Evolutionary conservation across 2,888 invertebrate genomes (phyloP).

Genomic region (Eristalinus aeneus): DNA sequence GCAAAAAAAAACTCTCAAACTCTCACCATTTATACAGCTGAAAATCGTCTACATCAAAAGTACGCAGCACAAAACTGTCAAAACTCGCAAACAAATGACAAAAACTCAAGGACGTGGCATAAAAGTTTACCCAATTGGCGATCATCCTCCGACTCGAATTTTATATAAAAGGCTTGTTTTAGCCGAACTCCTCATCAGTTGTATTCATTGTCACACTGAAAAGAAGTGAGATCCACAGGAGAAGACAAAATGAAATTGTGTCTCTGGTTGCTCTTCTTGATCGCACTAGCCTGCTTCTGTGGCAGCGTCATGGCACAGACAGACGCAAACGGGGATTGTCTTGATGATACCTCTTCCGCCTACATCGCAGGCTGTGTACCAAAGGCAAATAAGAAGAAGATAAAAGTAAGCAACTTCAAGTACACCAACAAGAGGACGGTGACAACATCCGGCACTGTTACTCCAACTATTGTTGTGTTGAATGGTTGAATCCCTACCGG

Average conservation of each 20-base stretch:
- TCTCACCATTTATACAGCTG: too few species aligned
- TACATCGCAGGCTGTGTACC: background rate
- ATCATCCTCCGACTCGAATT: too few species aligned
- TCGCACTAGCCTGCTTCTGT: background rate
- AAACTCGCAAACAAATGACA: too few species aligned
- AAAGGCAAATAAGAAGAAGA: background rate
- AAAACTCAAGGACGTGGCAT: too few species aligned
- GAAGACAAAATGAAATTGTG: background rate
- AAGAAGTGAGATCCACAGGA: background rate
- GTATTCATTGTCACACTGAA: background rate
- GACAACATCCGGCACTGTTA: background rate
- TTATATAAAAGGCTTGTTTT: too few species aligned
- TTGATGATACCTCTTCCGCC: background rate
- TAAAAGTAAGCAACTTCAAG: background rate
- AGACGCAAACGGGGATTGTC: conserved; percentile 1
- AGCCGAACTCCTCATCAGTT: background rate
- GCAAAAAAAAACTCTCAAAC: too few species aligned
- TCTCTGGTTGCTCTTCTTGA: background rate
- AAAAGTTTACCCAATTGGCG: too few species aligned
- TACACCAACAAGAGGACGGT: background rate
- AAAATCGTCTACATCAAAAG: too few species aligned
- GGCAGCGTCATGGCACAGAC: background rate
- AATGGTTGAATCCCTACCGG: background rate
- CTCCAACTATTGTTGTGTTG: background rate
- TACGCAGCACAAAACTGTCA: too few species aligned